A percentile compares a stretch with the other conserved stretches of the same genome.
Conservation (phyloP, 2,888 invertebrate genomes). For the Eudasyphora cyanicolor region DNA sequence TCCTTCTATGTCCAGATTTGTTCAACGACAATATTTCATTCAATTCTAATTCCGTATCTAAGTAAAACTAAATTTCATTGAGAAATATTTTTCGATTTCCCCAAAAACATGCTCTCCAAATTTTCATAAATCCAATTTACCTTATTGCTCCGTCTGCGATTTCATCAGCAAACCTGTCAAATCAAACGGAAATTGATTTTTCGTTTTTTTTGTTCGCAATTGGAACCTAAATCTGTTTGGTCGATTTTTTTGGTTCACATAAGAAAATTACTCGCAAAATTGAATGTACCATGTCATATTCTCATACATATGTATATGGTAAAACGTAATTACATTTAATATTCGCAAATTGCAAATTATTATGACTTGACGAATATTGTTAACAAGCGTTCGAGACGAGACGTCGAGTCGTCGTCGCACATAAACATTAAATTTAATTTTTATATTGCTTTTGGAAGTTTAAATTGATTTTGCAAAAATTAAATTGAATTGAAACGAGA, state of each 20-base stretch:
- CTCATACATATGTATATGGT: neutral
- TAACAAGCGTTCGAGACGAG: neutral
- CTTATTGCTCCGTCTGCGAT: neutral
- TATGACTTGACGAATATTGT: constrained; percentile 14
- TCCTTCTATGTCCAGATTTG: no score
- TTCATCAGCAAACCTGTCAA: constrained; percentile 42
- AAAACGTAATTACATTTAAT: constrained; percentile 51
- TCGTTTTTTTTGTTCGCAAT: neutral
- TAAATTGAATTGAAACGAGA: neutral
- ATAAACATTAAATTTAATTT: constrained; percentile 1
- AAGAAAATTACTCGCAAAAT: neutral
- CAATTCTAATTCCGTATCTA: no score
- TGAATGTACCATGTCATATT: neutral
- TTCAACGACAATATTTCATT: no score
- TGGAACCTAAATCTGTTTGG: neutral
- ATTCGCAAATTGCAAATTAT: constrained; percentile 57
- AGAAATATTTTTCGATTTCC: no score
- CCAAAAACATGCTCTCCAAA: no score
- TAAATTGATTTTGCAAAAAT: constrained; percentile 8
- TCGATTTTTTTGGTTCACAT: neutral
- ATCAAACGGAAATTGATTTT: constrained; percentile 54
- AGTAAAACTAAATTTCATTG: no score
- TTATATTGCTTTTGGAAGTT: neutral
- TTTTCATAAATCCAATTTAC: no score
- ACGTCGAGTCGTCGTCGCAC: neutral